Evolutionary conservation across 2,888 invertebrate species (phyloP).

Genomic region (Macrosoma leucophasiata): DNA sequence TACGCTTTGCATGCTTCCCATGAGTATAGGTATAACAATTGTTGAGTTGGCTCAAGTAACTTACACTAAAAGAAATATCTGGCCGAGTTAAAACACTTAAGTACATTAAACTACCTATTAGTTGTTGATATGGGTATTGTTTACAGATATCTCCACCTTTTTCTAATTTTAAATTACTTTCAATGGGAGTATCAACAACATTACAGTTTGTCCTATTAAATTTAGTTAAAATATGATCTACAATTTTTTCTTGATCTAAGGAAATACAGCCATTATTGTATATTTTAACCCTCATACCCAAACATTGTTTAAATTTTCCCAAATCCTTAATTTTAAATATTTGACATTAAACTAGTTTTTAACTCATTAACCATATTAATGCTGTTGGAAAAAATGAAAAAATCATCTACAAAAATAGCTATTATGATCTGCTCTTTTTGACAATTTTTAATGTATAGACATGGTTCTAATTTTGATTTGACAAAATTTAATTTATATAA

Average conservation of each 20-base stretch:
- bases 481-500: background rate
- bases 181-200: conserved; percentile 1
- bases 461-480: conserved; percentile 3
- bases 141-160: too few relatives aligned
- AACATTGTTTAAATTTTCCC: conserved; percentile 1
- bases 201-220: conserved; percentile 2
- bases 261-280: background rate
- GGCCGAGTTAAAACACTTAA: too few relatives aligned
- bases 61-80: too few relatives aligned
- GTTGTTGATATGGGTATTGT: too few relatives aligned
- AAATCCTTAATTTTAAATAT: conserved; percentile 10
- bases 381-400: conserved; percentile 1
- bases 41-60: conserved; percentile 22
- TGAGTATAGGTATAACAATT: conserved; percentile 18
- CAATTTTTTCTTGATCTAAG: background rate
- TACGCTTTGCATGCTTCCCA: conserved; percentile 20
- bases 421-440: background rate
- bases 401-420: conserved; percentile 4
- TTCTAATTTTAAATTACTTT: conserved; percentile 1
- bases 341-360: background rate
- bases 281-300: background rate
- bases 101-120: too few relatives aligned
- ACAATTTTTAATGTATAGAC: conserved; percentile 1
- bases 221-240: background rate
- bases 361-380: background rate